These are phyloP conservation scores for Mohoua ochrocephala DNA, from an alignment of 2,113 vertebrate genomes.

Conservation along the genomic window DNA sequence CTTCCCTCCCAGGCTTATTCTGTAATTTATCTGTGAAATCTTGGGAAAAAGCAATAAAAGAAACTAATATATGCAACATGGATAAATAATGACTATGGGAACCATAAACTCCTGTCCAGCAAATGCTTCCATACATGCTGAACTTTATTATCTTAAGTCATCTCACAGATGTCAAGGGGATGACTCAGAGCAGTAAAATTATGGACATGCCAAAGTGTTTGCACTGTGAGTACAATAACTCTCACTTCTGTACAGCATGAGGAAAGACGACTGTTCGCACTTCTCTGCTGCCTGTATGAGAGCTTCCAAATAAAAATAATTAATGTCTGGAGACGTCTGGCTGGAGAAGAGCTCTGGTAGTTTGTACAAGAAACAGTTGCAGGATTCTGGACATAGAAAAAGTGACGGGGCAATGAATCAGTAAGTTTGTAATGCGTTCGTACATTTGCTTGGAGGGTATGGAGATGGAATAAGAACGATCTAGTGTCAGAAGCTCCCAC, in stretches of 20 bases:
- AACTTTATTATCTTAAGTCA: constrained; percentile 11
- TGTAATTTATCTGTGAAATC: background rate
- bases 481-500: background rate
- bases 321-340: background rate
- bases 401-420: background rate
- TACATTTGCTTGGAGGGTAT: background rate
- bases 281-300: background rate
- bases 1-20: background rate
- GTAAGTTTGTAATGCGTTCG: background rate
- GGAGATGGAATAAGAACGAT: background rate
- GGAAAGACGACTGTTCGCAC: background rate
- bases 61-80: background rate
- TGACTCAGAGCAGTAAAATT: constrained; percentile 10
- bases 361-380: background rate
- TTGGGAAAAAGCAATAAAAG: background rate
- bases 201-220: background rate
- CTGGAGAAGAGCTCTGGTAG: background rate
- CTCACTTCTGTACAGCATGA: background rate
- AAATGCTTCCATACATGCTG: background rate
- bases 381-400: background rate
- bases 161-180: background rate
- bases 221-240: background rate
- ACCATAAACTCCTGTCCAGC: background rate
- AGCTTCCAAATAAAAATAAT: constrained; percentile 17
- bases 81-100: background rate